Base-by-base conservation (phyloP, 2,888 invertebrate genomes). In the Cyclophora albipunctata region DNA sequence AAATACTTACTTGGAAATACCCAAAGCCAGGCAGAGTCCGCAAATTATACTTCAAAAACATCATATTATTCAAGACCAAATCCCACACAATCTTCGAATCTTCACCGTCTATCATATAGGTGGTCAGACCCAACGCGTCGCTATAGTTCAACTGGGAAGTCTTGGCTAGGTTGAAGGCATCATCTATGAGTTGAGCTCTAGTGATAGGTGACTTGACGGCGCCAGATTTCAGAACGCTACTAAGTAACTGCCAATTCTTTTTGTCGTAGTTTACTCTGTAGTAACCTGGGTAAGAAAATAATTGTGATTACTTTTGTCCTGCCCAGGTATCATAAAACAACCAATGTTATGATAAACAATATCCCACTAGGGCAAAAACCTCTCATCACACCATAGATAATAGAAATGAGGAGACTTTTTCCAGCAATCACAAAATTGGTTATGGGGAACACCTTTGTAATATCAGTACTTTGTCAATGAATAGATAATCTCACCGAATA, bases 171-270 rank as follows among this genome's bases (percentile, higher is more conserved):
- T 92, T 91, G 71, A 92, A 91, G 0, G 93, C 91, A 67, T 95
- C 95, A 67, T 94, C 93, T 5, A 95, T 88, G 0, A 95, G 79
- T 68, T 95, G 94, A 0, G 93, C 93, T 49, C 93, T 89, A 40
- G 92, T 91, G 3, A 91, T 81, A 0, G 91, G 82, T 0, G 91
- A 90, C 47, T 92, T 90, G 3, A 87, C 75, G 2, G 71, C 60
- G 0, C 87, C 91, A 3, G 90, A 83, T 34, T 88, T 87, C 0
- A 92, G 67, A 0, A 90, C 90, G 3, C 78, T 60, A 45, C 77
- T 81, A 0, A 92, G 71, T 0, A 90, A 60, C 46, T 85, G 78
- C 92, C 92, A 92, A 69, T 91, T 92, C 35, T 70, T 72, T 40
- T 72, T 62, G 63, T 92, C 92, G 69, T 92, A 92, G 70, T 92